These are phyloP conservation scores for Sarcophaga carnaria DNA, from an alignment of 2,888 invertebrate genomes.

Conservation along the genomic window DNA sequence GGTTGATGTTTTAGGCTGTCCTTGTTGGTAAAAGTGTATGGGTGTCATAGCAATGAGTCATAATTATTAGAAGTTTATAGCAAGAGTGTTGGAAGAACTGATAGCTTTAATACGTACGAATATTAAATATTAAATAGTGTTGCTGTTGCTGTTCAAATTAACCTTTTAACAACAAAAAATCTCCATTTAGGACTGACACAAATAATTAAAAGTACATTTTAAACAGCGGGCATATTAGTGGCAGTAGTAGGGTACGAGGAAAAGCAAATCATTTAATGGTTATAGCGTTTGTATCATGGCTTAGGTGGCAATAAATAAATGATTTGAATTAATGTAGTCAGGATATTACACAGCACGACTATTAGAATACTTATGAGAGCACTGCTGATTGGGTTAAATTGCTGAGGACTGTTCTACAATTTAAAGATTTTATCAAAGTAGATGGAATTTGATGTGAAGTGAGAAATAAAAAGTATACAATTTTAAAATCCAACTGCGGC, in stretches of 20 bases:
- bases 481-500: no score
- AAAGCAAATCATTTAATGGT: no score
- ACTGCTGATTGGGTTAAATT: background rate
- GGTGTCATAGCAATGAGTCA: constrained; percentile 12
- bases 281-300: background rate
- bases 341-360: no score
- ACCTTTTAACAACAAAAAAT: constrained; percentile 14
- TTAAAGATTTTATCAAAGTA: no score
- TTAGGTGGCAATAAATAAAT: background rate
- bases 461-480: no score
- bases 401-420: no score
- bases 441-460: no score
- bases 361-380: no score
- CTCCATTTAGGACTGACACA: constrained; percentile 11
- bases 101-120: background rate
- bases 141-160: no score
- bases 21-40: constrained; percentile 12
- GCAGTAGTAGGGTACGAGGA: background rate
- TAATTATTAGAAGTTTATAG: constrained; percentile 34
- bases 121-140: no score
- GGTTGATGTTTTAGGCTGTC: constrained; percentile 15
- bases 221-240: background rate
- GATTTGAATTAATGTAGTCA: background rate
- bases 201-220: constrained; percentile 35
- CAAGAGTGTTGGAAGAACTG: constrained; percentile 20